These are phyloP conservation scores for Anisognathus igniventris DNA, from an alignment of 2,797 vertebrate species.

Conservation along the genomic window DNA sequence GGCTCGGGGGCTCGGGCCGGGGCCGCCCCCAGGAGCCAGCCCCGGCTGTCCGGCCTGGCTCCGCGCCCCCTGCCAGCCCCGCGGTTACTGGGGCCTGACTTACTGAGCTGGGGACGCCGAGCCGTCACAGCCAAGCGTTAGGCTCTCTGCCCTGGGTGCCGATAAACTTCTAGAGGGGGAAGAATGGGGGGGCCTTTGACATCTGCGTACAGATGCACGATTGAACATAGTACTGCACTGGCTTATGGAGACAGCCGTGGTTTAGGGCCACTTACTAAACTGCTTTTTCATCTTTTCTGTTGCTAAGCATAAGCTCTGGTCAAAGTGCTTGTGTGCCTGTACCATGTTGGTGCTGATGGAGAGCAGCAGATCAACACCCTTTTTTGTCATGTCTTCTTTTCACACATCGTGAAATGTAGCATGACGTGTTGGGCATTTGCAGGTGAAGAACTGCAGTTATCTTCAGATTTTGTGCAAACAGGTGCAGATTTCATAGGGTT, in stretches of 20 bases:
- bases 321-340: background rate
- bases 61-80: background rate
- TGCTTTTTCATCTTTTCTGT: background rate
- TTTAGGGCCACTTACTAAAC: background rate
- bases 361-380: background rate
- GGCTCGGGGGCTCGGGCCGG: background rate
- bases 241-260: rapidly evolving
- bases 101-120: rapidly evolving
- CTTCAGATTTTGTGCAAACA: background rate
- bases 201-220: rapidly evolving
- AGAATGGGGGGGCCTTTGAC: background rate
- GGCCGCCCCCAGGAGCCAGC: background rate
- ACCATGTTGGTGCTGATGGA: rapidly evolving
- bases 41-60: background rate
- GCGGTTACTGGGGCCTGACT: rapidly evolving
- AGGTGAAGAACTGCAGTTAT: rapidly evolving
- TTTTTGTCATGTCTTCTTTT: background rate
- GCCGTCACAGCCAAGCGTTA: background rate
- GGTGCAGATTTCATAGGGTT: background rate
- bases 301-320: background rate
- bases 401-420: background rate
- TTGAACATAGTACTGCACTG: rapidly evolving
- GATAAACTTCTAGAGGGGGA: background rate
- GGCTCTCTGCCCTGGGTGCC: background rate
- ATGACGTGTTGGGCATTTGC: background rate